Evolutionary conservation across 2,888 invertebrate genomes (phyloP), one percentile per base, ranked within the genome.

Genomic region (Cyclophora punctaria): DNA sequence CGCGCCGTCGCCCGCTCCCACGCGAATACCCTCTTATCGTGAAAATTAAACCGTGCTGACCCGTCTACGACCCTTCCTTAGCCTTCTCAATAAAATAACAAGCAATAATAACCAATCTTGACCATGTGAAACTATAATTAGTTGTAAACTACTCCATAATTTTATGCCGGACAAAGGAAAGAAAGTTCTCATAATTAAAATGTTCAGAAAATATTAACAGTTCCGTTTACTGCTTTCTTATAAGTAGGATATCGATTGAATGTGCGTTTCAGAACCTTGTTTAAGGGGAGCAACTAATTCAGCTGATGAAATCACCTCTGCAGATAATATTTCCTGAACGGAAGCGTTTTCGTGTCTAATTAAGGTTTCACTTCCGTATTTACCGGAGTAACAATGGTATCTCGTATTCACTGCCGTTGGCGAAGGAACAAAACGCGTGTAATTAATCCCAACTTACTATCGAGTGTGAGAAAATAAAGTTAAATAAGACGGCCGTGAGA

Each of bases 381-480:
- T 61, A 66, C 64, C 57, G 61, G 58, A 59, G 55, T 49, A 58
- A 69, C 66, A 68, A 69, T 71, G 57, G 64, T 64, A 63, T 58
- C 58, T 67, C 55, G 62, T 65, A 62, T 59, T 51, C 59, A 64
- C 60, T 52, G 57, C 58, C 57, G 60, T 50, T 57, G 57, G 51
- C 57, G 58, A 59, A 71, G 67, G 68, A 73, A 74, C 68, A 71
- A 69, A 73, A 71, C 67, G 66, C 64, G 65, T 75, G 48, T 77
- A 81, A 83, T 80, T 79, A 80, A 78, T 78, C 73, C 73, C 57
- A 63, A 71, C 60, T 57, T 58, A 62, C 63, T 72, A 73, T 68
- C 57, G 64, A 69, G 70, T 77, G 83, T 85, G 86, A 78, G 84
- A 84, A 80, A 76, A 74, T 71, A 64, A 72, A 72, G 69, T 63